Percentiles rank a stretch among this genome's conserved stretches.
phyloP scores from a whole-genome alignment of 2,888 invertebrate genomes.

The Schizotus pectinicornis region DNA sequence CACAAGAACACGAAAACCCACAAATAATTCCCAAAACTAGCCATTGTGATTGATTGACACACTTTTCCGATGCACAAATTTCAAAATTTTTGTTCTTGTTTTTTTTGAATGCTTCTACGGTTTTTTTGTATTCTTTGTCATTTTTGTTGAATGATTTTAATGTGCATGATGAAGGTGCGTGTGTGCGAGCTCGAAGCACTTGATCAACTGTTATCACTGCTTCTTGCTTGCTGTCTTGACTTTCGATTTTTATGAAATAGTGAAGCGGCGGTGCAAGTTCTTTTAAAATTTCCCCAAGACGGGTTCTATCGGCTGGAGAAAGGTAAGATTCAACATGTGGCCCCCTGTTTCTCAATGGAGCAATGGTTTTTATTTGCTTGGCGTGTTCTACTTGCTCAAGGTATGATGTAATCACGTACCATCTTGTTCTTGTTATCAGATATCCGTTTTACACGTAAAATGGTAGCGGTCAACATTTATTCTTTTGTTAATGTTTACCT shows the following conservation, averaged over 20 bases:
- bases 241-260: constrained; percentile 35
- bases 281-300: constrained; percentile 26
- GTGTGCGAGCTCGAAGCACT: constrained; percentile 14
- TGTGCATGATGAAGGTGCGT: background rate
- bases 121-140: background rate
- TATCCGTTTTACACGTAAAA: no score
- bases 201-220: constrained; percentile 30
- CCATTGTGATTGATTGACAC: background rate
- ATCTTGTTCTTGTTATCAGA: no score
- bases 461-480: no score
- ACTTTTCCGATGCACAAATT: constrained; percentile 6
- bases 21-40: constrained; percentile 5
- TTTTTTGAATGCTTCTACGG: constrained; percentile 16
- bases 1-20: constrained; percentile 25
- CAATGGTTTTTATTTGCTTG: constrained; percentile 6
- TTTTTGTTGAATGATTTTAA: background rate
- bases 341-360: constrained; percentile 36
- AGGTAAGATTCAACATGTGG: constrained; percentile 30
- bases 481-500: no score
- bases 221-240: constrained; percentile 20
- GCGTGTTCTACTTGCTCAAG: constrained; percentile 1
- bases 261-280: constrained; percentile 28
- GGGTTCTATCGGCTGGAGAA: constrained; percentile 17
- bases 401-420: background rate
- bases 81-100: constrained; percentile 3